Evolutionary conservation across 2,888 invertebrate species (phyloP).

Genomic region (Callinectes sapidus): DNA sequence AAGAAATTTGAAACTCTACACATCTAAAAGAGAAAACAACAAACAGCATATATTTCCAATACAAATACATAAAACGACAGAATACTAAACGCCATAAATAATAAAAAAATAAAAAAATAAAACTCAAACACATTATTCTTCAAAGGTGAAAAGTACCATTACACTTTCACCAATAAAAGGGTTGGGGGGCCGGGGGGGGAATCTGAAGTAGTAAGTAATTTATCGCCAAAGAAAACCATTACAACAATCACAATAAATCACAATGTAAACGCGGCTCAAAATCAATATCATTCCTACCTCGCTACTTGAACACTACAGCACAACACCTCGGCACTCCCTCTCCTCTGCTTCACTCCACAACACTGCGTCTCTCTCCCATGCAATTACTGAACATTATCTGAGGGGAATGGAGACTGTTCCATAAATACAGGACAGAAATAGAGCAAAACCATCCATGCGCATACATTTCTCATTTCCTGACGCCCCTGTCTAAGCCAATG

Average conservation of each 20-base stretch:
- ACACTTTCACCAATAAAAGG: neutral
- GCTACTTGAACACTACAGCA: neutral
- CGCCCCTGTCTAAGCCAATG: neutral
- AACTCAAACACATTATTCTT: neutral
- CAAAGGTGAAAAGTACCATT: neutral
- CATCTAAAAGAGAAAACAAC: neutral
- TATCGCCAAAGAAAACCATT: neutral
- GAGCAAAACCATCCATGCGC: slow-evolving; percentile 19
- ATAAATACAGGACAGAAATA: neutral
- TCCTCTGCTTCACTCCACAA: neutral
- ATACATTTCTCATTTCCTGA: slow-evolving; percentile 17
- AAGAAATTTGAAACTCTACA: neutral
- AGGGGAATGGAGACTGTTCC: neutral
- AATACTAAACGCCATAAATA: neutral
- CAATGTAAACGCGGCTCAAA: neutral
- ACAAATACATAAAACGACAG: neutral
- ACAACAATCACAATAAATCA: slow-evolving; percentile 7
- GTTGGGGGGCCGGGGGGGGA: no score
- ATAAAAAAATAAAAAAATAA: no score
- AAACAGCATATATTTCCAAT: neutral
- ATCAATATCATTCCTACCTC: neutral
- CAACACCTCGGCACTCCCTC: neutral
- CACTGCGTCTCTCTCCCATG: neutral
- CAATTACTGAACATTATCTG: neutral
- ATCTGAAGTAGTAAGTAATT: no score